Evolutionary conservation across 1,140 invertebrate genomes (phyloP), one percentile per base, ranked within the genome.

Genomic region (Melanaphis sacchari): DNA sequence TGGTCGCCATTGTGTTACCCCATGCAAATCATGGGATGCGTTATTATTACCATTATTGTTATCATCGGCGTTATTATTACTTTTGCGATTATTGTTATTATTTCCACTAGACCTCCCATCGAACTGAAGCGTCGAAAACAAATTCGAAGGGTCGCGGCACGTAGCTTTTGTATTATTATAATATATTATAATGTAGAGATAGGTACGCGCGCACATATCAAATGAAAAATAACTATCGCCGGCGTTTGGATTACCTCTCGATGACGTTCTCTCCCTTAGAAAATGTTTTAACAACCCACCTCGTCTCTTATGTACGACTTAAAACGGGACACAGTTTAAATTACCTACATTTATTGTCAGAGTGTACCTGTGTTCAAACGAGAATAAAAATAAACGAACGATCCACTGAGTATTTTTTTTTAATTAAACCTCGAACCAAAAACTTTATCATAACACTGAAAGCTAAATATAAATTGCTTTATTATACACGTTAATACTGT

Each of bases 401-500:
- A 76, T 21, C 3, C 46, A 7, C 18, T 49, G 18, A 4, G 31
- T 26, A 24, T 85, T 43, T 40, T 43, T 59, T 90, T 90, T 90
- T 90, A 90, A 90, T 90, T 90, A 90, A 90, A 90, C 38, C 38
- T 66, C 49, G 40, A 11, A 40, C 26, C 43, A 18, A 66, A 66
- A 59, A 90, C 38, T 66, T 90, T 40, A 24, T 54, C 89, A 36
- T 54, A 88, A 49, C 88, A 38, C 36, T 11, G 21, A 66, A 90
- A 31, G 38, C 40, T 1, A 40, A 59, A 59, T 59, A 90, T 90
- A 40, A 90, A 59, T 59, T 90, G 52, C 52, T 21, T 59, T 90
- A 90, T 90, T 90, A 66, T 90, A 90, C 89, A n/a, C 54, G 88
- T 66, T 52, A 43, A 41, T 36, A 40, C 52, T 21, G 26, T 43